Percentiles rank a stretch among this genome's conserved stretches.
phyloP scores from a whole-genome alignment of 2,113 vertebrate genomes.

The Chlorodrepanis virens region DNA sequence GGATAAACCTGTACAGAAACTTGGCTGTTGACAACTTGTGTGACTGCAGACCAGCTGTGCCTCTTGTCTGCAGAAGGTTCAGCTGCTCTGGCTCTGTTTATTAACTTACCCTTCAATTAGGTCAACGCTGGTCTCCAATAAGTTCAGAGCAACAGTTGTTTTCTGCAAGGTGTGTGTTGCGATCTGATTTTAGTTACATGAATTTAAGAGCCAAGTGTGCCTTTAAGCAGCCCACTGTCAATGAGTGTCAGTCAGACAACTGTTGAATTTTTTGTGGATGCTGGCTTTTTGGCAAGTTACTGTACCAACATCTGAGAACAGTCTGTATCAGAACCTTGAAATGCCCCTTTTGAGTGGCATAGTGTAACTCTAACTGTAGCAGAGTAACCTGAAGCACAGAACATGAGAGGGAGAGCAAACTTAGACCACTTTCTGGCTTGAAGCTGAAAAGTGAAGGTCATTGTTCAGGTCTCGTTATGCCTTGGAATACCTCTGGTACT shows the following conservation, averaged over 20 bases:
- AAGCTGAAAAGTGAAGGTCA: background rate
- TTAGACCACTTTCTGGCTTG: background rate
- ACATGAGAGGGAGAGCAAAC: background rate
- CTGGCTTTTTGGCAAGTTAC: background rate
- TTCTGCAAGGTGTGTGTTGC: background rate
- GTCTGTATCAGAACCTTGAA: background rate
- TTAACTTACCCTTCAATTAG: background rate
- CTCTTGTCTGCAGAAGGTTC: background rate
- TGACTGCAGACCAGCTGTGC: background rate
- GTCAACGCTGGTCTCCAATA: rapidly evolving
- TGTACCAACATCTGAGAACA: background rate
- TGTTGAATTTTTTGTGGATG: background rate
- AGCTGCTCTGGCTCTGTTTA: background rate
- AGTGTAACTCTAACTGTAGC: background rate
- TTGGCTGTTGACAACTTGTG: background rate
- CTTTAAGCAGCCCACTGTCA: background rate
- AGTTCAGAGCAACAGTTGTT: background rate
- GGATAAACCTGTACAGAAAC: background rate
- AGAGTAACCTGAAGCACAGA: background rate
- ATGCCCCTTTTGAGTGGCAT: background rate
- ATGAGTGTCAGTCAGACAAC: background rate
- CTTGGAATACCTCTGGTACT: background rate
- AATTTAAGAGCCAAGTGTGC: background rate
- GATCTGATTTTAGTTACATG: background rate
- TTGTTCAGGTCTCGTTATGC: background rate